Base-by-base conservation (phyloP, 2,113 vertebrate genomes). In the Cygnus atratus region DNA sequence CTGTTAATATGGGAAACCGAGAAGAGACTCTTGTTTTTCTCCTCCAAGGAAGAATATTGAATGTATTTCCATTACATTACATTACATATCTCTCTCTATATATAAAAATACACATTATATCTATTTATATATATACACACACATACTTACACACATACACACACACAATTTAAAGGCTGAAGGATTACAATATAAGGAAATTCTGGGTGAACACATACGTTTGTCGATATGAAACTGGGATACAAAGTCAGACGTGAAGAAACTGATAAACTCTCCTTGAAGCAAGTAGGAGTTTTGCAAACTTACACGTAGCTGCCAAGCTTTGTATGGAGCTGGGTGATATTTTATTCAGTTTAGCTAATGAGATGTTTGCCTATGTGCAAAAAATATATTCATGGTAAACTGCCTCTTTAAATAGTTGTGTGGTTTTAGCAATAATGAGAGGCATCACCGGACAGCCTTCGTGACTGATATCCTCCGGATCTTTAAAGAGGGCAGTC, bases 381-480 rank as follows among this genome's bases (percentile, higher is more conserved):
- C 14, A 90, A 95, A 96, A 85, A 77, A 88, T 85, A 3, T 89
- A 78, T 93, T 95, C 35, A 70, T 37, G 78, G 57, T 41, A 91
- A 93, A 90, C 46, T 48, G 16, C n/a, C 29, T 72, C 72, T 80
- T 92, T 77, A 93, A 93, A 74, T 25, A 65, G 44, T 74, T 91
- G 55, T 70, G 44, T 77, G 63, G 37, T 15, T 92, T 77, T 63
- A 59, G 54, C 77, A 70, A 91, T 89, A 95, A 83, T 71, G 67
- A 91, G 19, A 89, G 21, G 19, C 77, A 79, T 61, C 91, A 89
- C 20, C 35, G 68, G 86, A 54, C n/a, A 81, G 73, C 29, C 54
- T 84, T 92, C 58, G 29, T 43, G 62, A 91, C 2, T 25, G 70
- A 76, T 87, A 76, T 33, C 37, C 58, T 79, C 72, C 73, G 70